Evolutionary conservation across 2,888 invertebrate species (phyloP).

Genomic region (Ferrisia virgata): DNA sequence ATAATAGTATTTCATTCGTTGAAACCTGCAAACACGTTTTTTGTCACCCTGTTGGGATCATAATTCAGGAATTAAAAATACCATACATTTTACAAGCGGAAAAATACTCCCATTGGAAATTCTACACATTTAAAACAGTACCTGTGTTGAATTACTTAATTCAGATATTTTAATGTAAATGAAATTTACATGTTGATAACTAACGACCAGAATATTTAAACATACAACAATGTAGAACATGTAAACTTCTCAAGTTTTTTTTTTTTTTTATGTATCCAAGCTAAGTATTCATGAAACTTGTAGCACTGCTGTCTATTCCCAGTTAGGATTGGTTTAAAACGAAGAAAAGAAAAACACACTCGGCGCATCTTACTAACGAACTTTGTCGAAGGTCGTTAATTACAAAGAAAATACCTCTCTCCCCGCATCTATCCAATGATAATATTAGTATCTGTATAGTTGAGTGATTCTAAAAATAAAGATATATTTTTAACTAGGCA

Average conservation of each 20-base stretch:
- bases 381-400: background rate
- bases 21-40: background rate
- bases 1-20: background rate
- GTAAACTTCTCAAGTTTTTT: background rate
- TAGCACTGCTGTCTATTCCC: background rate
- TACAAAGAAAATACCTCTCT: too few species aligned
- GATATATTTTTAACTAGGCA: background rate
- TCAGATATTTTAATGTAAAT: background rate
- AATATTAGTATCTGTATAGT: too few species aligned
- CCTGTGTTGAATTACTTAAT: background rate
- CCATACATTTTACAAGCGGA: background rate
- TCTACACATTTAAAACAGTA: background rate
- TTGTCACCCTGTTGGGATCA: background rate
- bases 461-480: background rate
- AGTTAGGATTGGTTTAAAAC: background rate
- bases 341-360: background rate
- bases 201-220: background rate
- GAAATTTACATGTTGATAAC: background rate
- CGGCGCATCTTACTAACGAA: background rate
- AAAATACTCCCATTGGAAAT: background rate
- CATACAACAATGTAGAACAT: background rate
- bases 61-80: background rate
- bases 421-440: too few species aligned
- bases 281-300: background rate
- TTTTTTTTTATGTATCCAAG: background rate